Conservation (phyloP, 2,113 vertebrate species). For the Theristicus caerulescens region DNA sequence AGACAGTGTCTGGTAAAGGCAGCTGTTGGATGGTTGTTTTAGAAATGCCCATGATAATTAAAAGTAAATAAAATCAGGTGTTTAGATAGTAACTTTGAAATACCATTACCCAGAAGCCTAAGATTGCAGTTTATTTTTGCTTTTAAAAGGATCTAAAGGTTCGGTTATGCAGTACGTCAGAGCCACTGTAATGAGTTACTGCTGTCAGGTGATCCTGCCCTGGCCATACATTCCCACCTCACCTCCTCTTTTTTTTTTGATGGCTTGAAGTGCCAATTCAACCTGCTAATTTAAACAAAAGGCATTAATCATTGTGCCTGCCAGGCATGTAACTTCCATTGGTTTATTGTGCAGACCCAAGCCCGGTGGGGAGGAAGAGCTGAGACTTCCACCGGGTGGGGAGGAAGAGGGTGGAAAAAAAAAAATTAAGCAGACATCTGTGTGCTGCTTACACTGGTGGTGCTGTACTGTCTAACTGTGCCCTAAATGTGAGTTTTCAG, state of each 20-base stretch:
- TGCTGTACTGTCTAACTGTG: not conserved
- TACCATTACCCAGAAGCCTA: not conserved
- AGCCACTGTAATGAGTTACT: not conserved
- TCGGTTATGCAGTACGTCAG: not conserved
- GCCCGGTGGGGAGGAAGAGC: not conserved
- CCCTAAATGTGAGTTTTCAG: not conserved
- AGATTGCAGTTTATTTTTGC: not conserved
- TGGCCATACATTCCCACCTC: not conserved
- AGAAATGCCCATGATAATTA: not conserved
- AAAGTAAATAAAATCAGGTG: not conserved
- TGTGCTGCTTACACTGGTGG: not conserved
- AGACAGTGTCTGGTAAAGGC: not conserved
- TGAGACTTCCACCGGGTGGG: not conserved
- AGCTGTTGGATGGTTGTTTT: not conserved
- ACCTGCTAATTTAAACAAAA: not conserved
- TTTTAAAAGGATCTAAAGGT: not conserved
- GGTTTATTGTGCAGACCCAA: not conserved
- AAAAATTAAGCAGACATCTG: not conserved
- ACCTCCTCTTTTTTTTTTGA: not conserved
- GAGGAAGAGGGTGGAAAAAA: not conserved
- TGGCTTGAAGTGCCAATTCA: not conserved
- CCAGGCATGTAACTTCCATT: not conserved
- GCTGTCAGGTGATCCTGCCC: not conserved
- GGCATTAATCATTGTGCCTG: not conserved
- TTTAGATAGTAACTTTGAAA: not conserved